Evolutionary conservation across 2,888 invertebrate genomes (phyloP).

Genomic region (Hirudinaria manillensis): DNA sequence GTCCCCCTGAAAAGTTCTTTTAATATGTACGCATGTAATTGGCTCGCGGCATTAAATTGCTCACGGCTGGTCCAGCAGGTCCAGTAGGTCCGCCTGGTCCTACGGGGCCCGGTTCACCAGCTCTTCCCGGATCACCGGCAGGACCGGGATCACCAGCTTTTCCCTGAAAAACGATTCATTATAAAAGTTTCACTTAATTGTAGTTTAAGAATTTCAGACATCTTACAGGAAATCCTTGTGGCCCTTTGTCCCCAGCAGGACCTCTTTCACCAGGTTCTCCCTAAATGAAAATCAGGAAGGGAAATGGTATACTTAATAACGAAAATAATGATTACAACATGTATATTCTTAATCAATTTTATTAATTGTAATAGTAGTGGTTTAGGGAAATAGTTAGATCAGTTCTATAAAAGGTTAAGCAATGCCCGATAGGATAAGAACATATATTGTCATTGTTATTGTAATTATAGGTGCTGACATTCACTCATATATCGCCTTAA

Average conservation of each 20-base stretch:
- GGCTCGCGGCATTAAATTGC: neutral
- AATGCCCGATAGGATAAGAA: no score
- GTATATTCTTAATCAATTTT: no score
- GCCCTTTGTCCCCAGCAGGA: constrained; percentile 33
- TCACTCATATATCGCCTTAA: no score
- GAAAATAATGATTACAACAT: no score
- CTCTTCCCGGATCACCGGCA: constrained; percentile 32
- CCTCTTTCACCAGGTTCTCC: constrained; percentile 32
- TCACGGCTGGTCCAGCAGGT: constrained; percentile 62
- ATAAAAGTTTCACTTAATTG: neutral
- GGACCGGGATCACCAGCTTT: constrained; percentile 30
- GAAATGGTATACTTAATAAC: no score
- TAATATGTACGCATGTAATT: neutral
- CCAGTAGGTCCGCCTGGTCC: constrained; percentile 66
- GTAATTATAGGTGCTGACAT: no score
- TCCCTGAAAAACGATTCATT: constrained; percentile 24
- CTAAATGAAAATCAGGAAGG: constrained; percentile 15
- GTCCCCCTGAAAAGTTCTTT: constrained; percentile 29
- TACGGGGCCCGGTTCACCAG: constrained; percentile 58
- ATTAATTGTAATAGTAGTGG: no score
- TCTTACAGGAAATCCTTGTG: constrained; percentile 32
- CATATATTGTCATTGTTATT: no score
- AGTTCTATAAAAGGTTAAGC: no score
- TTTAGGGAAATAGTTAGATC: no score
- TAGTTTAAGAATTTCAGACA: neutral